A percentile compares a stretch with the other conserved stretches of the same genome.
phyloP scores from a whole-genome alignment of 1,140 invertebrate species.

The Hypothenemus hampei region DNA sequence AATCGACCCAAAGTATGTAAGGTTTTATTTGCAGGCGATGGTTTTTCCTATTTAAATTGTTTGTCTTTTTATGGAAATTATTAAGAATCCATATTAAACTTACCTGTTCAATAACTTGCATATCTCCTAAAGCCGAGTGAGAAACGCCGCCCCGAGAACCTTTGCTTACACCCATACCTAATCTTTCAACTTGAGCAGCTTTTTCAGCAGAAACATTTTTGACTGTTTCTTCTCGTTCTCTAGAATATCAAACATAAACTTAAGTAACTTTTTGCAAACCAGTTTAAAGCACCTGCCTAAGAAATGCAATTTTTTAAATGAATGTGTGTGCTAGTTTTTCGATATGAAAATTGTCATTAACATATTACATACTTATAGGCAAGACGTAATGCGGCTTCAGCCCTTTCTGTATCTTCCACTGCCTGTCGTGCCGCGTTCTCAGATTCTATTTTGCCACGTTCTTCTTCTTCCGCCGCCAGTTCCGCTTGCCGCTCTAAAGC shows the following conservation, averaged over 20 bases:
- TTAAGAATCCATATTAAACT: conserved; percentile 34
- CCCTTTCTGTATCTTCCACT: conserved; percentile 54
- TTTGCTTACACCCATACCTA: conserved; percentile 81
- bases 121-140: conserved; percentile 90
- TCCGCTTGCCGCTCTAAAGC: conserved; percentile 89
- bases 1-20: conserved; percentile 41
- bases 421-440: conserved; percentile 41
- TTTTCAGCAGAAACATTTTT: conserved; percentile 49
- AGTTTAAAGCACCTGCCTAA: too few relatives aligned
- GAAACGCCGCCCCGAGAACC: conserved; percentile 43
- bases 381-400: conserved; percentile 73
- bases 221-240: conserved; percentile 20
- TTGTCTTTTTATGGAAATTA: neutral
- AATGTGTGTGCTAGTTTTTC: too few relatives aligned
- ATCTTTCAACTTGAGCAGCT: conserved; percentile 81
- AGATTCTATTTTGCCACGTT: conserved; percentile 55
- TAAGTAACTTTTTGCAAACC: neutral
- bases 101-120: conserved; percentile 89
- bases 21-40: conserved; percentile 14
- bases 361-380: conserved; percentile 66
- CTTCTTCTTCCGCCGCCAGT: conserved; percentile 69
- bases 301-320: too few relatives aligned
- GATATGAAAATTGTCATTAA: too few relatives aligned
- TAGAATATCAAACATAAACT: neutral
- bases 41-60: conserved; percentile 23